phyloP scores from a whole-genome alignment of 2,797 vertebrate genomes.

The Sebastes dallii region DNA sequence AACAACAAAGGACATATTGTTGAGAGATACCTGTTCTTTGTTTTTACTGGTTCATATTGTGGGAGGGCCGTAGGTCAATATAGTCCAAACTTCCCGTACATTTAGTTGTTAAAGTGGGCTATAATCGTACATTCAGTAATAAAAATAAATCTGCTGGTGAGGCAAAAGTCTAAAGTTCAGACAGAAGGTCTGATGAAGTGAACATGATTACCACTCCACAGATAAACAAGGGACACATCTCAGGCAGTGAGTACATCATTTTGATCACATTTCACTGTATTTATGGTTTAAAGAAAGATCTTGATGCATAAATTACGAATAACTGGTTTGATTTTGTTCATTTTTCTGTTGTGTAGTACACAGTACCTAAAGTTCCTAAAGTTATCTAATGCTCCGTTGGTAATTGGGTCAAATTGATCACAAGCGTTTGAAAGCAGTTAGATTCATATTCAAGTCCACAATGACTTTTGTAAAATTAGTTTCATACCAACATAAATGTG shows the following conservation, averaged over 20 bases:
- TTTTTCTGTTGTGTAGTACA: not conserved
- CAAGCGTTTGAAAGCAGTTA: not conserved
- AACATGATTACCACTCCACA: not conserved
- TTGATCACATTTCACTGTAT: not conserved
- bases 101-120: not conserved
- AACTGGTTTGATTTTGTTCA: not conserved
- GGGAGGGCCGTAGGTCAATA: not conserved
- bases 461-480: not conserved
- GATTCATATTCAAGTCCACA: not conserved
- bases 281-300: not conserved
- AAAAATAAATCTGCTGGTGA: not conserved
- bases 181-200: no score
- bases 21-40: not conserved
- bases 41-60: no score
- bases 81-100: not conserved
- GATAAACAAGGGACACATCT: not conserved
- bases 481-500: not conserved
- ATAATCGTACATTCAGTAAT: fast-evolving
- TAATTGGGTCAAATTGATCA: not conserved
- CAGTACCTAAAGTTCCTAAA: not conserved
- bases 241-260: not conserved
- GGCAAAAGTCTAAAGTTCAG: not conserved
- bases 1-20: not conserved
- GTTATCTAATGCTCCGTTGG: no score
- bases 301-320: not conserved